A percentile compares a stretch with the other conserved stretches of the same genome.
Conservation (phyloP, 2,797 vertebrate species). For the Zenarchopterus dispar region DNA sequence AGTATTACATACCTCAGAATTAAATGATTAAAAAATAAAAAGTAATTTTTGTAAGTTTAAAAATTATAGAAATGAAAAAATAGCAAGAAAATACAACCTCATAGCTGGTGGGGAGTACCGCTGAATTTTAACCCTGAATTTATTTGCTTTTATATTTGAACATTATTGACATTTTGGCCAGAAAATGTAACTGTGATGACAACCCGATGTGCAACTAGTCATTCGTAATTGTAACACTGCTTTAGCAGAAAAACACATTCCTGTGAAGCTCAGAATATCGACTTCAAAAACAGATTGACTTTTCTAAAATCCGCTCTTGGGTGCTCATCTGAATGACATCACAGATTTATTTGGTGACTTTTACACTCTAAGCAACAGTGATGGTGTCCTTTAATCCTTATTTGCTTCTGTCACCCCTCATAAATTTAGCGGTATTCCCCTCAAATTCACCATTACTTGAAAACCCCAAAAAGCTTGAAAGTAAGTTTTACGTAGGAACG, state of each 20-base stretch:
- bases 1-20: background rate
- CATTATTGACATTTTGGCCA: background rate
- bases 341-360: constrained; percentile 29
- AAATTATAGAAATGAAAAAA: background rate
- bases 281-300: background rate
- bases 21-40: background rate
- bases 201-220: constrained; percentile 38
- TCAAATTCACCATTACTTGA: constrained; percentile 13
- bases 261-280: background rate
- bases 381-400: constrained; percentile 7
- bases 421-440: constrained; percentile 56
- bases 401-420: constrained; percentile 27
- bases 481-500: background rate
- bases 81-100: constrained; percentile 8
- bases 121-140: constrained; percentile 23
- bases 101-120: constrained; percentile 38
- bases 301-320: constrained; percentile 4
- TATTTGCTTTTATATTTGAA: constrained; percentile 5
- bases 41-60: background rate
- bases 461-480: constrained; percentile 12
- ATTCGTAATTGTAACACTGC: no score
- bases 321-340: constrained; percentile 61
- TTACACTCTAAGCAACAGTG: constrained; percentile 6
- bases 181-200: constrained; percentile 52
- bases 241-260: background rate